Conservation (phyloP, 2,113 vertebrate genomes). For the Saiga tatarica region DNA sequence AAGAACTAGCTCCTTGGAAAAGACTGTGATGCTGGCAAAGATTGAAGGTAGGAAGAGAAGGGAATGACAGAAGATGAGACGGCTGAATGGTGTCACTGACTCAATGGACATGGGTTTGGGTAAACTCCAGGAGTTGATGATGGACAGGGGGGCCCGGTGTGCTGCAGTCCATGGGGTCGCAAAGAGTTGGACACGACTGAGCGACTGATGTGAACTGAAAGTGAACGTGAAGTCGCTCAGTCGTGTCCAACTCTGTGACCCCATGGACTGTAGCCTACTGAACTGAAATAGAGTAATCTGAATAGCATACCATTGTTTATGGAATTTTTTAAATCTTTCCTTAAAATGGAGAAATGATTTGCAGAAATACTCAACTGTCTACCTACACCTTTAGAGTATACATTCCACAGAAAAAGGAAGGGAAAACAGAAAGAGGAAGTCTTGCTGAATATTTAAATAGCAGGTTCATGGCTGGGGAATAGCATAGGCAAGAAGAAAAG, state of each 20-base stretch:
- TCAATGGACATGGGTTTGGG: not conserved
- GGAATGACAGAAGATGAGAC: not conserved
- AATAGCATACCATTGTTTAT: not conserved
- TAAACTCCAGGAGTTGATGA: not conserved
- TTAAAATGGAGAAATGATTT: conserved; percentile 64
- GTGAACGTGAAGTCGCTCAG: too few species aligned
- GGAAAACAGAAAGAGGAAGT: not conserved
- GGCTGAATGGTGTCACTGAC: not conserved
- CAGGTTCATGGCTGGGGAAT: not conserved
- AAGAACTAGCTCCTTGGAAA: not conserved
- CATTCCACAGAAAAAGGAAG: conserved; percentile 53
- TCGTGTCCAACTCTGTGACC: too few species aligned
- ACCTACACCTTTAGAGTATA: not conserved
- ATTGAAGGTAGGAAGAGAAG: not conserved
- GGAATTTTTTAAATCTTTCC: not conserved
- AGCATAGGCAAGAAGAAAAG: not conserved
- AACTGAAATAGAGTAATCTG: not conserved
- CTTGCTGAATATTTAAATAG: not conserved
- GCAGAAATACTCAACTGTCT: conserved; percentile 51
- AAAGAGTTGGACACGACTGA: not conserved
- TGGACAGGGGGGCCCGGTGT: not conserved
- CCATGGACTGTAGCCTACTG: not conserved
- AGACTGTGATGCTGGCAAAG: not conserved
- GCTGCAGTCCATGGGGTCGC: not conserved
- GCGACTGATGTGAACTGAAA: not conserved